Evolutionary conservation across 2,113 vertebrate species (phyloP).

Genomic region (Eulemur rufifrons): DNA sequence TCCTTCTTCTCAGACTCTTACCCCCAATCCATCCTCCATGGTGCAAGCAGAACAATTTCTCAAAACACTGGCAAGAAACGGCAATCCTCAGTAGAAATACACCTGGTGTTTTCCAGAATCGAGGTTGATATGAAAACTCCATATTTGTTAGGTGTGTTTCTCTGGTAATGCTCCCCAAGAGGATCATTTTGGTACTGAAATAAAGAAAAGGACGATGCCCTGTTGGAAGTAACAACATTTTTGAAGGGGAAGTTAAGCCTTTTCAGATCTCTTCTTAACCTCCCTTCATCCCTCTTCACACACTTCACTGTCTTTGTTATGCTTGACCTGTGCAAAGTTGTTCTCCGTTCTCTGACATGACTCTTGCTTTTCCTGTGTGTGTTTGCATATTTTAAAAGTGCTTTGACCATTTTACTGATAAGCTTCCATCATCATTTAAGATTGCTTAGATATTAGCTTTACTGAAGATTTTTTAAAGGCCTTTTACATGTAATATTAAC

Average conservation of each 20-base stretch:
- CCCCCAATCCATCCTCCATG: not conserved
- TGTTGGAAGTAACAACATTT: not conserved
- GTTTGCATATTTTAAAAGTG: not conserved
- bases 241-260: not conserved
- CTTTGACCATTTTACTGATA: not conserved
- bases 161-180: not conserved
- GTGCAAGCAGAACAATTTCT: not conserved
- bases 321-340: accelerated
- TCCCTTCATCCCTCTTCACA: not conserved
- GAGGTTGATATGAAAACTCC: not conserved
- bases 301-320: not conserved
- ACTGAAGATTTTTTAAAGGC: not conserved
- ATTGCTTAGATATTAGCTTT: not conserved
- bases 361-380: not conserved
- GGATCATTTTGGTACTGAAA: not conserved
- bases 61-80: not conserved
- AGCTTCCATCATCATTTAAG: not conserved
- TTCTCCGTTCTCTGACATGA: not conserved
- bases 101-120: not conserved
- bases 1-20: not conserved
- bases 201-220: not conserved
- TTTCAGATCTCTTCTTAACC: not conserved
- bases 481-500: not conserved
- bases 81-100: accelerated
- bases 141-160: not conserved